A percentile compares a stretch with the other conserved stretches of the same genome.
These are phyloP conservation scores for Scaeva pyrastri DNA, from an alignment of 2,888 invertebrate species.

Conservation along the genomic window DNA sequence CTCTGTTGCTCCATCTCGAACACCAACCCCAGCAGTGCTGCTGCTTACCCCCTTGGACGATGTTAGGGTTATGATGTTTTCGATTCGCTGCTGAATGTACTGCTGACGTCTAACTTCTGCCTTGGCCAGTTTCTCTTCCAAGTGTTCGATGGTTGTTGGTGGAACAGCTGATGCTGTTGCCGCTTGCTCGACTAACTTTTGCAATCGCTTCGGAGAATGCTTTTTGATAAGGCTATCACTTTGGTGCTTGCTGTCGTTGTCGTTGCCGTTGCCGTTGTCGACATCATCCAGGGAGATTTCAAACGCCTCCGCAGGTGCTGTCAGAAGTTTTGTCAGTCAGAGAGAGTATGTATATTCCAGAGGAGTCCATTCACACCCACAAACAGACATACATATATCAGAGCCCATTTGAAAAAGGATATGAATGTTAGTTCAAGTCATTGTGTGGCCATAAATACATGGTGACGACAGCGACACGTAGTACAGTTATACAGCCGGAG, in stretches of 20 bases:
- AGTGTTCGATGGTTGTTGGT: slow-evolving; percentile 86
- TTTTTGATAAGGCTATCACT: slow-evolving; percentile 82
- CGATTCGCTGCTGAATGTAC: slow-evolving; percentile 81
- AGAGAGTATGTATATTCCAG: slow-evolving; percentile 11
- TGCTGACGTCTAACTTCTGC: slow-evolving; percentile 89
- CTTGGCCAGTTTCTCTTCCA: slow-evolving; percentile 89
- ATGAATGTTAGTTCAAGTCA: slow-evolving; percentile 53
- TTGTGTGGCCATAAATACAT: slow-evolving; percentile 30
- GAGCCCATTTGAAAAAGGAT: slow-evolving; percentile 34
- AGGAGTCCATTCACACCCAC: neutral
- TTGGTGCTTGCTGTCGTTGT: slow-evolving; percentile 54
- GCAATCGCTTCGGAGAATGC: slow-evolving; percentile 88
- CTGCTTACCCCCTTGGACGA: slow-evolving; percentile 84
- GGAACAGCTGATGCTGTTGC: slow-evolving; percentile 83
- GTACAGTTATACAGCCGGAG: no score
- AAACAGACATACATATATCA: neutral
- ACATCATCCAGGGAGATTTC: slow-evolving; percentile 85
- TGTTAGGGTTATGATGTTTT: slow-evolving; percentile 82
- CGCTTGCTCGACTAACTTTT: slow-evolving; percentile 86
- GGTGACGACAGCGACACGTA: slow-evolving; percentile 11
- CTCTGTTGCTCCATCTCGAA: slow-evolving; percentile 77
- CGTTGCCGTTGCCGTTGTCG: slow-evolving; percentile 49
- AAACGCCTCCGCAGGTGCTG: slow-evolving; percentile 86
- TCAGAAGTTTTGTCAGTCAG: slow-evolving; percentile 45
- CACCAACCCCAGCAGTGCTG: slow-evolving; percentile 81